Base-by-base conservation (phyloP, 2,888 invertebrate species). In the Pseudococcus jackbeardsleyi region DNA sequence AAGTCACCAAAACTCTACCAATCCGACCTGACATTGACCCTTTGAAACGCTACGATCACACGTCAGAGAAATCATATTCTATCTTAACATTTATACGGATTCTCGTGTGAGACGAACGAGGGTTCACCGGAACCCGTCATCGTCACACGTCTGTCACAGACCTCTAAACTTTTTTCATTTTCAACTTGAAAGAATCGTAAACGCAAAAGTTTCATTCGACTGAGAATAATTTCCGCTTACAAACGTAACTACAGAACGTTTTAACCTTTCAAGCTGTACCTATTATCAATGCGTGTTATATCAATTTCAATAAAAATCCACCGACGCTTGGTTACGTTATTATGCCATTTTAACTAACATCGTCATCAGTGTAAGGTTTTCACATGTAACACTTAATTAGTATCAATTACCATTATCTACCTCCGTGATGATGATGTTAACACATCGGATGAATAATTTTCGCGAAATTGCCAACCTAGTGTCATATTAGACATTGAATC, bases 251-350 rank as follows among this genome's bases (percentile, higher is more conserved):
- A 33, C 26, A 33, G 3, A 33, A 33, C 26, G 26, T 33, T 33
- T 2, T 33, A 33, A 33, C 26, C 33, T 72, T 72, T 72, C 72
- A 72, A 72, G 72, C 72, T 8, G 39, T 72, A n/a, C n/a, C n/a
- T n/a, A 72, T 72, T 72, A 72, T 72, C 72, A 33, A 72, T 72
- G 72, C 72, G 33, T 72, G 33, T 33, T 72, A 33, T 72, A 72
- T 72, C 72, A 72, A 72, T 72, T 72, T 72, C 72, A 72, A 72
- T 72, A 72, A 72, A 72, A 72, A 72, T 72, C 72, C 72, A 17
- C 72, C 72, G 72, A 72, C 72, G 72, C 72, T 72, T 72, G 0
- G 33, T 72, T 26, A 26, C 26, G 12, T 68, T 68, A 26, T 50
- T 64, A 64, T 64, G 19, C 64, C 9, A 64, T 64, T 64, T 22